Evolutionary conservation across 2,797 vertebrate species (phyloP).

Genomic region (Gambusia yucatana): DNA sequence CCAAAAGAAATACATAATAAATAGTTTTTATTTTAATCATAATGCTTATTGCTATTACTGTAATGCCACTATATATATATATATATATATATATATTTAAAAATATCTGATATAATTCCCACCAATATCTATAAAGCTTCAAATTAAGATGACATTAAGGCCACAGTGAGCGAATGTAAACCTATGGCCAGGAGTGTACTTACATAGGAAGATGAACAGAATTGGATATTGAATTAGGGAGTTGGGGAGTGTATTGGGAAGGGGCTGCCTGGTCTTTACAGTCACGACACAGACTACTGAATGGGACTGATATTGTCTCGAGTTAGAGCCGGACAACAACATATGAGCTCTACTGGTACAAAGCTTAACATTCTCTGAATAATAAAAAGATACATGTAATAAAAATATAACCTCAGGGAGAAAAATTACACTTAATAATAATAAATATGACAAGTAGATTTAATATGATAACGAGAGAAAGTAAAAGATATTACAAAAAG

Average conservation of each 20-base stretch:
- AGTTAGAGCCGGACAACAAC: slow-evolving; percentile 46
- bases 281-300: slow-evolving; percentile 45
- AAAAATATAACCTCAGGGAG: slow-evolving; percentile 81
- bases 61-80: too few species aligned
- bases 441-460: slow-evolving; percentile 80
- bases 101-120: too few species aligned
- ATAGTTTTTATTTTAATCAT: too few species aligned
- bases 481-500: slow-evolving; percentile 30
- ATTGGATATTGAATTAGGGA: slow-evolving; percentile 5
- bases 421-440: slow-evolving; percentile 71
- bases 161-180: background rate
- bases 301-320: slow-evolving; percentile 42
- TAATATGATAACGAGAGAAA: slow-evolving; percentile 50
- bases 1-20: too few species aligned
- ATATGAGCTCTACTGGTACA: slow-evolving; percentile 63
- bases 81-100: too few species aligned
- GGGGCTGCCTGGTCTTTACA: slow-evolving; percentile 65
- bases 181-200: background rate
- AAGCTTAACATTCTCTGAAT: slow-evolving; percentile 56
- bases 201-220: background rate
- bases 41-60: too few species aligned
- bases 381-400: slow-evolving; percentile 63
- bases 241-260: background rate
- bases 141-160: background rate
- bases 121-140: background rate